Evolutionary conservation across 2,888 invertebrate species (phyloP).

Genomic region (Synergus laeviventris): DNA sequence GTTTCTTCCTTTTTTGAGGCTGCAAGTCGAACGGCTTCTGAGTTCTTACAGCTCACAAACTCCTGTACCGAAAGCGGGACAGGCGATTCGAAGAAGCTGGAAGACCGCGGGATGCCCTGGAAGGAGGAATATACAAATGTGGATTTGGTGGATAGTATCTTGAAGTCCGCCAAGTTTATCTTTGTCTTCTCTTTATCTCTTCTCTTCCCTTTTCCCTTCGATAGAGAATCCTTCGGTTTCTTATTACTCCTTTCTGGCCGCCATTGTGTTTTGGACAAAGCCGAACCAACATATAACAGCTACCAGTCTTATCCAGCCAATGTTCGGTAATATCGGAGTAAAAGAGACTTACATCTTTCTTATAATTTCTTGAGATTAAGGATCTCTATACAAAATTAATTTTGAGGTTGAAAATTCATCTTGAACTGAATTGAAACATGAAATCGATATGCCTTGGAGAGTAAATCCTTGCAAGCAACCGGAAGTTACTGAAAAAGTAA

Average conservation of each 20-base stretch:
- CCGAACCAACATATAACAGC: constrained; percentile 49
- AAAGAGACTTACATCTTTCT: constrained; percentile 51
- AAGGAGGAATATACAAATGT: constrained; percentile 69
- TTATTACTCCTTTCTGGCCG: constrained; percentile 64
- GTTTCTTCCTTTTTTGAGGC: constrained; percentile 35
- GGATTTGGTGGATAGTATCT: constrained; percentile 67
- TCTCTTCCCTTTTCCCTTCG: constrained; percentile 55
- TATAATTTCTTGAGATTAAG: constrained; percentile 33
- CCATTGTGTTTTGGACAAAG: constrained; percentile 67
- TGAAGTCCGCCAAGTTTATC: constrained; percentile 63
- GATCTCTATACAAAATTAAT: constrained; percentile 29
- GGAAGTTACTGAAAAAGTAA: neutral
- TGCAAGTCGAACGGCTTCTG: constrained; percentile 30
- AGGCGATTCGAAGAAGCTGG: constrained; percentile 45
- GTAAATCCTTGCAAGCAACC: neutral
- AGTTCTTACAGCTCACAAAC: constrained; percentile 29
- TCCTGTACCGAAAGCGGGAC: constrained; percentile 40
- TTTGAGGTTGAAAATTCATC: neutral
- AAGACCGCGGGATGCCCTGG: constrained; percentile 43
- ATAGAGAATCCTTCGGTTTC: constrained; percentile 67
- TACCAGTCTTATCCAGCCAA: constrained; percentile 62
- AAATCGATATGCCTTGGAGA: neutral
- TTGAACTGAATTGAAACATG: neutral
- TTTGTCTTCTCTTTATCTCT: constrained; percentile 63
- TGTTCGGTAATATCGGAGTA: constrained; percentile 68